A percentile compares a stretch with the other conserved stretches of the same genome.
Conservation (phyloP, 2,888 invertebrate genomes). For the Helicoverpa assulta region DNA sequence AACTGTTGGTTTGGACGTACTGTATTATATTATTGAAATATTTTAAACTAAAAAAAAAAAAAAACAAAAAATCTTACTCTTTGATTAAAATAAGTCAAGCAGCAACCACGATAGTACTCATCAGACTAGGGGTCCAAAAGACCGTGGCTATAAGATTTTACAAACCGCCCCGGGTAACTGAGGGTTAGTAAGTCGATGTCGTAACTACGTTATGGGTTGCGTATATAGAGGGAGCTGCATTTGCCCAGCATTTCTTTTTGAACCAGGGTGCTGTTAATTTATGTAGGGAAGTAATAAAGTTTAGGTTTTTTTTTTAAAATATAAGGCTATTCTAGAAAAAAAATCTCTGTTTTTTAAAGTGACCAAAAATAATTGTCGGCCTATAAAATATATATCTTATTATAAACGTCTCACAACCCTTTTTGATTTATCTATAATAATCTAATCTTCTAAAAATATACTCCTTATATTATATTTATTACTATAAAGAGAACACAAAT, state of each 20-base stretch:
- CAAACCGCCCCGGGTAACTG: constrained; percentile 65
- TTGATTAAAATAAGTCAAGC: constrained; percentile 20
- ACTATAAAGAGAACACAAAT: background rate
- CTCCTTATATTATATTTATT: no score
- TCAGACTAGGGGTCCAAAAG: constrained; percentile 60
- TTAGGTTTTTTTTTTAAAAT: background rate
- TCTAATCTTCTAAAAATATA: no score
- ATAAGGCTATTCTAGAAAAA: no score
- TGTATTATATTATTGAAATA: no score
- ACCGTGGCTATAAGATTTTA: constrained; percentile 71
- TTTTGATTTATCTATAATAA: no score
- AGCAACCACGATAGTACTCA: constrained; percentile 38
- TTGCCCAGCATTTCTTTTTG: constrained; percentile 26
- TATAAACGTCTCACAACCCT: no score
- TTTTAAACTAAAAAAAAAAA: no score
- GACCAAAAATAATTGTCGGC: no score
- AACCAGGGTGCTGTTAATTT: constrained; percentile 32
- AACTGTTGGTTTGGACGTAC: no score
- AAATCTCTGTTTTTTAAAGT: no score
- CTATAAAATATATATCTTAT: no score
- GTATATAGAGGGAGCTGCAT: constrained; percentile 33
- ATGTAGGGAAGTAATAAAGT: background rate
- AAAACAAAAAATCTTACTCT: no score
- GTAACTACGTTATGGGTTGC: constrained; percentile 57
- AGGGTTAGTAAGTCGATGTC: constrained; percentile 66